Evolutionary conservation across 2,888 invertebrate species (phyloP).

Genomic region (Aphodius sticticus): DNA sequence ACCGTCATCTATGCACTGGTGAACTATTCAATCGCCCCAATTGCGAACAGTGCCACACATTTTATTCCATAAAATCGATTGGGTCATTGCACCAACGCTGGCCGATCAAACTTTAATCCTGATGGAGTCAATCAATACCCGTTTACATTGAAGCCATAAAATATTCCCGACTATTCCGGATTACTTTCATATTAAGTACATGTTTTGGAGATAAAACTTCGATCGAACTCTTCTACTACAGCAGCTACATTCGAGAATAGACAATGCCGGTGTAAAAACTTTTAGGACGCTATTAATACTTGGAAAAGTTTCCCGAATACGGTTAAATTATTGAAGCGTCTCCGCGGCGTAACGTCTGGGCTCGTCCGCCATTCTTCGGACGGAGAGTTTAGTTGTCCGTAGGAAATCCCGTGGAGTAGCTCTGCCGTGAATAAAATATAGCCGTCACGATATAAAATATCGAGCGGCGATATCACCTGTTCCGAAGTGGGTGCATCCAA

Average conservation of each 20-base stretch:
- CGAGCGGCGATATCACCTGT: conserved; percentile 22
- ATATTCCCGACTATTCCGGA: neutral
- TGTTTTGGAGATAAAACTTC: neutral
- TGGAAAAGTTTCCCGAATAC: neutral
- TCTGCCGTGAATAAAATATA: conserved; percentile 26
- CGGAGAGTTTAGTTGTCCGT: neutral
- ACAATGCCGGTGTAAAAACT: neutral
- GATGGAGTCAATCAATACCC: neutral
- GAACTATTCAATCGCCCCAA: neutral
- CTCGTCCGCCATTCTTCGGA: neutral
- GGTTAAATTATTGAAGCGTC: conserved; percentile 20
- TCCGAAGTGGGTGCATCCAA: conserved; percentile 19
- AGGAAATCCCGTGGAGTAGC: neutral
- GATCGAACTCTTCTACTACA: neutral
- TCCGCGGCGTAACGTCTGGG: neutral
- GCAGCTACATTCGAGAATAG: neutral
- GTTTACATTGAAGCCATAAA: neutral
- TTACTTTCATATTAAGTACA: neutral
- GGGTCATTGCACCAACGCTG: neutral
- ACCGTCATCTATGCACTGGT: no score
- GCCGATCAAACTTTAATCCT: neutral
- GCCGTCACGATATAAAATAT: conserved; percentile 23
- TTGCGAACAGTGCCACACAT: neutral
- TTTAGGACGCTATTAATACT: neutral
- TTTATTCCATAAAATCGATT: neutral